Evolutionary conservation across 2,888 invertebrate species (phyloP), one percentile per base, ranked within the genome.

Genomic region (Leptinotarsa haldemani): DNA sequence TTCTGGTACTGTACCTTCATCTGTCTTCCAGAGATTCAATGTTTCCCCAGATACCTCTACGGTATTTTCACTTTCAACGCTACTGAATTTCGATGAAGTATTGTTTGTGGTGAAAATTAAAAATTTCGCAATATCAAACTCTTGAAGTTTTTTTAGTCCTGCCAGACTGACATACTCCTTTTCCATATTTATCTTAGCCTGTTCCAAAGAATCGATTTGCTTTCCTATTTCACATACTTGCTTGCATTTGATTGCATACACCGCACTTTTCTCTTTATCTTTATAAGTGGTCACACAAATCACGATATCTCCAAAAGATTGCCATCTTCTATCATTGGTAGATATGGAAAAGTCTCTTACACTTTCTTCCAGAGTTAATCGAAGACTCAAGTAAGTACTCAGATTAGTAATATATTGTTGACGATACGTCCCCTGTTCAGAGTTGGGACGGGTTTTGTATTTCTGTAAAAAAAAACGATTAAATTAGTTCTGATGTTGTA

Each of bases 261-360:
- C 25, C 1, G 48, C 40, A 40, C 40, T 40, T 40, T 40, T 50
- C 20, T n/a, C 25, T 52, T 50, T 66, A 52, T 50, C 66, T 61
- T 72, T 74, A 13, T 68, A 52, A 4, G 65, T 52, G n/a, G 70
- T 40, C 9, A 80, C 68, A 64, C 77, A 56, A 16, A 82, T 69
- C 4, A 80, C 79, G 5, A 79, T 75, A 48, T 82, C 81, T 53
- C 82, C 82, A 63, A 80, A 81, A 16, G 75, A 65, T 16, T 71
- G 74, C 78, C 80, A 82, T 50, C 78, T 75, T 48, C 75, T 80
- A 46, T 81, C 79, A 58, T 81, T 79, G 1, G 76, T 71, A 4
- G 79, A 77, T 70, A 79, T 76, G 20, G 70, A 63, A 22, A 77
- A 76, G 50, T 79, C 70, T 40, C 25, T 68, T 5, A 76, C 65